Base-by-base conservation (phyloP, 2,113 vertebrate species). In the Nesogale talazaci region DNA sequence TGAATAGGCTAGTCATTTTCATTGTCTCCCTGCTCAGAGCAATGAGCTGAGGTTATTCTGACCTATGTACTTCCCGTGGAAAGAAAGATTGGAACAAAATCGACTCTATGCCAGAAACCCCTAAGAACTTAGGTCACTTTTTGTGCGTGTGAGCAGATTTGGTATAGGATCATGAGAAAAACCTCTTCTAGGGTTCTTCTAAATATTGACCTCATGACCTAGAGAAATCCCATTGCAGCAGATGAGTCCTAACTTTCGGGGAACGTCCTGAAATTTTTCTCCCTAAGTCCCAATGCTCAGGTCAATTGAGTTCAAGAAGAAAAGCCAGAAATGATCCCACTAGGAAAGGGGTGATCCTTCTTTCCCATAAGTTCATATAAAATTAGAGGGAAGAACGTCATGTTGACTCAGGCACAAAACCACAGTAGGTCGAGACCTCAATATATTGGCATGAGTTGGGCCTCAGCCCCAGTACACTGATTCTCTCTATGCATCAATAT, bases 21-120 rank as follows among this genome's bases (percentile, higher is more conserved):
- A 36, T 67, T 72, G 52, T 79, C 78, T 75, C 90, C 31, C 38
- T 42, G 7, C 15, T 77, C 6, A 3, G 31, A 15, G 77, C 40
- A 82, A 86, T 76, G 78, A 70, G 20, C 59, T 75, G n/a, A 82
- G 42, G 86, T 85, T 36, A 76, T 65, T 84, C 31, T 93, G 77
- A 63, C 23, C 81, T 83, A 17, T 3, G 9, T 42, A 40, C 8
- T 78, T 87, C 42, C 38, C 38, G n/a, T 34, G 1, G 57, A 84
- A 88, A 90, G 59, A 74, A 72, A 86, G 56, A 79, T 7, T 88
- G 38, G 27, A 1, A 3, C 46, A 83, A 83, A 83, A 17, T 46
- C 74, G 36, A 27, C 19, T 38, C 38, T 20, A 29, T 90, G 72
- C 40, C 76, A 59, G 57, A 46, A 67, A 36, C 23, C 72, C 61